Evolutionary conservation across 2,113 vertebrate genomes (phyloP), one percentile per base, ranked within the genome.

Genomic region (Morphnarchus princeps): DNA sequence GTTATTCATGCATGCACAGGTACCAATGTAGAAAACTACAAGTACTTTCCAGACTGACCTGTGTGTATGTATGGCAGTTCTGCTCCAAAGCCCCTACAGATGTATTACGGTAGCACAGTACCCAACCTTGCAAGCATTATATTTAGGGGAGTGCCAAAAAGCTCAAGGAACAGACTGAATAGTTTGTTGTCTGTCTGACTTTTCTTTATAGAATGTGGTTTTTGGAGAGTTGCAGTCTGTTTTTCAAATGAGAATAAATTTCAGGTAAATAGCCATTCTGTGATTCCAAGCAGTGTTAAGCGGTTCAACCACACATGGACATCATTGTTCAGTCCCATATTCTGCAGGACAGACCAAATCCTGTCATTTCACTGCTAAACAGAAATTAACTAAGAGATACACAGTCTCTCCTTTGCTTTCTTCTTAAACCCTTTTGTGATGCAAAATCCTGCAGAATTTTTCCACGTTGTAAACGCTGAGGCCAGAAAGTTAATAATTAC

Each of bases 41-140:
- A 20, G 4, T 15, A 6, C 17, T 79, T 62, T 62, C 16, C 52
- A 43, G 10, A n/a, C 20, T 62, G 16, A n/a, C 17, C 18, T 15
- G 9, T 4, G 14, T 49, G 8, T 15, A 6, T 3, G 2, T 15
- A 17, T 20, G 5, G 1, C 11, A 82, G 9, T 20, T 80, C 12
- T 55, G 9, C 16, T 85, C 7, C 47, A 47, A 36, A 55, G 15
- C 4, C 7, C 5, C 5, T 29, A 13, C 50, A 85, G 7, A 42
- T 36, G 3, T 28, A 10, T 20, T 11, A 28, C 8, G 5, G 13
- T 26, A 45, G 1, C 13, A 22, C 9, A 20, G 22, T 20, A 43
- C 2, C 14, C 22, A 73, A 4, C 4, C 4, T 13, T 20, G 11
- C 6, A 52, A 82, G 3, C 3, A 11, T 1, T 43, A 7, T 16